Evolutionary conservation across 2,888 invertebrate species (phyloP).

Genomic region (Steinernema hermaphroditum): DNA sequence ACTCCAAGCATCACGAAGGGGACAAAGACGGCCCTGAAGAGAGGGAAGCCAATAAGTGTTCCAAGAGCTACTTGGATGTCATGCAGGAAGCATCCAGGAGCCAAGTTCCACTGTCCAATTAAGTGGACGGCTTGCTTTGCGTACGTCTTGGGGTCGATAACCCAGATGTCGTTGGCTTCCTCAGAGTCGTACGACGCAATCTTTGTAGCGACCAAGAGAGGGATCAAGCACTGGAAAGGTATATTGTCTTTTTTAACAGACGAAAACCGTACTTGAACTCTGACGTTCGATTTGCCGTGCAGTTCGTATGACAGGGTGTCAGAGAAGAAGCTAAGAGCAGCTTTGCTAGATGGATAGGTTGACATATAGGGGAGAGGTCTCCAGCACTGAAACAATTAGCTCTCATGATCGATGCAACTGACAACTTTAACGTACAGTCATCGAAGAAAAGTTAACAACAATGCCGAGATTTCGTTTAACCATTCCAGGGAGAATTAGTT

Average conservation of each 20-base stretch:
- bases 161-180: constrained; percentile 63
- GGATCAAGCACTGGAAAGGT: constrained; percentile 58
- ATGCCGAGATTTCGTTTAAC: constrained; percentile 58
- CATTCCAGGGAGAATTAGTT: constrained; percentile 64
- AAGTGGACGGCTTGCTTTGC: constrained; percentile 59
- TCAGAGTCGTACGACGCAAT: constrained; percentile 60
- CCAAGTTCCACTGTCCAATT: constrained; percentile 57
- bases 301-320: constrained; percentile 63
- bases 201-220: constrained; percentile 65
- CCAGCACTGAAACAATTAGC: constrained; percentile 56
- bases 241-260: neutral
- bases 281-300: constrained; percentile 46
- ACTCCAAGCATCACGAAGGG: constrained; percentile 63
- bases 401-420: too few relatives aligned
- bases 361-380: constrained; percentile 64
- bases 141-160: constrained; percentile 61
- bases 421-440: constrained; percentile 51
- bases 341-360: constrained; percentile 64
- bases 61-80: constrained; percentile 62
- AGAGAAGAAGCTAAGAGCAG: constrained; percentile 63
- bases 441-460: constrained; percentile 64
- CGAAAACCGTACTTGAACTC: constrained; percentile 51
- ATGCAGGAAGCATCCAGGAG: constrained; percentile 63
- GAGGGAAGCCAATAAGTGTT: constrained; percentile 56
- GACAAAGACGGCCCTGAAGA: constrained; percentile 63